Evolutionary conservation across 1,140 invertebrate genomes (phyloP).

Genomic region (Drosophila oshimai): DNA sequence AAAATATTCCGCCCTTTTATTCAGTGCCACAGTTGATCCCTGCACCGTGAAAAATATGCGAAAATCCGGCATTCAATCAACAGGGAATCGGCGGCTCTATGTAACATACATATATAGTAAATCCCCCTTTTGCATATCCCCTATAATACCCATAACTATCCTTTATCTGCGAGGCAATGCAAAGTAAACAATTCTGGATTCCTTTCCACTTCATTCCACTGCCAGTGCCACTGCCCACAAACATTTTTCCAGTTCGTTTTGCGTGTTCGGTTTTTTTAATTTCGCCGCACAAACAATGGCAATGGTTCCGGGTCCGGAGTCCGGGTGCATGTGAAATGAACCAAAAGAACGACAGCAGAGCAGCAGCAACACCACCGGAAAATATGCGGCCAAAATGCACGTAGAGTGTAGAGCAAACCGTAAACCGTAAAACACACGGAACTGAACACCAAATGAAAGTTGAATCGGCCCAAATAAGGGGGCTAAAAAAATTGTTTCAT

Average conservation of each 20-base stretch:
- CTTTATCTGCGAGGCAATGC: slow-evolving; percentile 42
- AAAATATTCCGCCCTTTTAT: slow-evolving; percentile 1
- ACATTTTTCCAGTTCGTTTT: slow-evolving; percentile 37
- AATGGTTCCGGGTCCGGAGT: slow-evolving; percentile 56
- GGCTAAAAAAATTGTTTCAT: slow-evolving; percentile 58
- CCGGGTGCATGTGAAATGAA: slow-evolving; percentile 77
- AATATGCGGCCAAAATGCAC: slow-evolving; percentile 70
- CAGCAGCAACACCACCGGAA: slow-evolving; percentile 50
- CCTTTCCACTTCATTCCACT: slow-evolving; percentile 25
- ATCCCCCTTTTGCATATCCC: slow-evolving; percentile 21
- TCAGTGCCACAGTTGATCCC: slow-evolving; percentile 6
- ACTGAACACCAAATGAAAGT: not conserved
- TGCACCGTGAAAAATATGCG: slow-evolving; percentile 1
- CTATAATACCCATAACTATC: slow-evolving; percentile 41
- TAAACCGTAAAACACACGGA: slow-evolving; percentile 13
- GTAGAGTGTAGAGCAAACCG: slow-evolving; percentile 19
- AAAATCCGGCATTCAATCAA: slow-evolving; percentile 48
- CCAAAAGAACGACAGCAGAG: slow-evolving; percentile 39
- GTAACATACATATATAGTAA: too few relatives aligned
- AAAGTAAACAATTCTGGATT: slow-evolving; percentile 46
- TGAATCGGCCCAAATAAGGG: slow-evolving; percentile 8
- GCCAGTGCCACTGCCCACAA: slow-evolving; percentile 19
- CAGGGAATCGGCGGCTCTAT: slow-evolving; percentile 16
- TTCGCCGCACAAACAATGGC: slow-evolving; percentile 65
- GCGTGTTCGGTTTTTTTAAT: slow-evolving; percentile 54